Base-by-base conservation (phyloP, 2,113 vertebrate genomes). In the Gnathonemus echidnorhynchus region DNA sequence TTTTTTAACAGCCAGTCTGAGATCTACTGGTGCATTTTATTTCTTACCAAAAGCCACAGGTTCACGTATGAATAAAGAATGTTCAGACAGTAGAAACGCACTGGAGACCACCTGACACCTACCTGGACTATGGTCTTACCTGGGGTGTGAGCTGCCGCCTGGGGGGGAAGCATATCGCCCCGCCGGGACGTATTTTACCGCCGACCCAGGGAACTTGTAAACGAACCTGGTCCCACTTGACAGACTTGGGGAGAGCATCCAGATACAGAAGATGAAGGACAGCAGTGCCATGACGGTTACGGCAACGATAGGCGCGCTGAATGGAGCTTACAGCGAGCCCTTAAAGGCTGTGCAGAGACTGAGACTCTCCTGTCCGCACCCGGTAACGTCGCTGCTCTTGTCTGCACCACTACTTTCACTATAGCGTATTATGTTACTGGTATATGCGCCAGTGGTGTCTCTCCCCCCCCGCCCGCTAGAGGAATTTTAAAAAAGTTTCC, bases 191-290 rank as follows among this genome's bases (percentile, higher is more conserved):
- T 93, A 94, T 89, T 94, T 94, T 85, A 95, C 66, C 49, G 92
- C 91, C 90, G 95, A 92, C 39, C 92, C 91, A 3, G 95, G 95
- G 88, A 95, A 94, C 89, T 90, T 94, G 93, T 96, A 96, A 35
- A 96, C 90, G 90, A 95, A 95, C 7, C 95, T 94, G 1, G 95
- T 96, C 90, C 92, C 94, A n/a, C 90, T 31, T 21, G 94, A 93
- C 6, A 91, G 58, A 88, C 87, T 87, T 0, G 92, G 77, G 52
- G 93, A 92, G 89, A 89, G 91, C 5, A 94, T 90, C 92, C 94
- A 95, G 80, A 95, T 21, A 93, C 93, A 94, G 86, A 96, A 85
- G 58, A 91, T 86, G 91, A 49, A 92, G 5, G 94, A 90, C 9
- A 93, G 42, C 88, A 91, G 52, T 21, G 88, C 90, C 83, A 85